phyloP scores from a whole-genome alignment of 2,113 vertebrate species.

The Pagrus major region DNA sequence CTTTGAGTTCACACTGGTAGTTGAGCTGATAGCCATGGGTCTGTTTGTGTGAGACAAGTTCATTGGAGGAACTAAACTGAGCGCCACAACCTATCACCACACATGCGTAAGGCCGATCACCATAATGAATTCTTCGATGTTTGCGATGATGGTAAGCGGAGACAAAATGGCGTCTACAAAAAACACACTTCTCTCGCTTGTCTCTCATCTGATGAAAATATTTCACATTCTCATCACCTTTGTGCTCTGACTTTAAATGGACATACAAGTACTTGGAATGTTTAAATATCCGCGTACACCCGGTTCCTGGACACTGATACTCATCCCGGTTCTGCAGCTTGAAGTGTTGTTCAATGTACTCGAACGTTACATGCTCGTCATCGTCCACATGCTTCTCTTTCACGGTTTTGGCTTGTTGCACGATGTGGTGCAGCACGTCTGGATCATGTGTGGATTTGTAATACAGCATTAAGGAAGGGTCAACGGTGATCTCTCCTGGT shows the following conservation, averaged over 20 bases:
- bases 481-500: slow-evolving; percentile 80
- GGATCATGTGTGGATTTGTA: slow-evolving; percentile 86
- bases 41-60: slow-evolving; percentile 94
- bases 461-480: slow-evolving; percentile 81
- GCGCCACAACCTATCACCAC: slow-evolving; percentile 91
- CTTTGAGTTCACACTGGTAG: slow-evolving; percentile 94
- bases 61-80: slow-evolving; percentile 89
- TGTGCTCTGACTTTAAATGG: slow-evolving; percentile 94
- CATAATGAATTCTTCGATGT: slow-evolving; percentile 90
- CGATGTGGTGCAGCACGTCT: slow-evolving; percentile 81
- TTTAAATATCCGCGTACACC: slow-evolving; percentile 92
- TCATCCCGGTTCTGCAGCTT: slow-evolving; percentile 93
- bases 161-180: slow-evolving; percentile 94
- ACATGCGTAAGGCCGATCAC: slow-evolving; percentile 90
- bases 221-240: slow-evolving; percentile 91
- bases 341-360: slow-evolving; percentile 88
- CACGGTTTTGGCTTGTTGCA: slow-evolving; percentile 76
- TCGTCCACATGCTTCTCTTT: slow-evolving; percentile 72
- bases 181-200: slow-evolving; percentile 93
- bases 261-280: slow-evolving; percentile 97
- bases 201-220: slow-evolving; percentile 95
- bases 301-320: slow-evolving; percentile 93
- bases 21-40: slow-evolving; percentile 90
- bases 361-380: slow-evolving; percentile 89
- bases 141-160: slow-evolving; percentile 91